Evolutionary conservation across 1,140 invertebrate genomes (phyloP), one percentile per base, ranked within the genome.

Genomic region (Oreohelix idahoensis): DNA sequence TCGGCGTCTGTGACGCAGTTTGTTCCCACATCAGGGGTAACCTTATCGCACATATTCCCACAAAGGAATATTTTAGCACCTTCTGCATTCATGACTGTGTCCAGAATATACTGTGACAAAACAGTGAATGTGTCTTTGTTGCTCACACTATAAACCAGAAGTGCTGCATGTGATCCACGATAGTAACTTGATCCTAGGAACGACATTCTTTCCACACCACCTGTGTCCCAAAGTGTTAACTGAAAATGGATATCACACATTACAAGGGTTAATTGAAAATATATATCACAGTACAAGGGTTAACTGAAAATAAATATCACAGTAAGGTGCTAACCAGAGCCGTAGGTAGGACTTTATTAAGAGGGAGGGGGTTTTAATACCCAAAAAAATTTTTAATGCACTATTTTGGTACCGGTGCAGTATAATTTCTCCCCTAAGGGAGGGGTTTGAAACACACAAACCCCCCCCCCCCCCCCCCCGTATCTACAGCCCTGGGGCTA

Each of bases 1-100:
- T 98, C 97, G 74, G 95, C 94, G 92, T 98, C 96, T 32, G 95
- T 96, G 0, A 98, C 96, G 93, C 96, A 95, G 78, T 26, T 66
- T 20, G 45, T 39, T 38, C 74, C 76, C 26, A 76, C 51, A 76
- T 92, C 90, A 29, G 94, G 87, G 36, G 84, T 85, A 15, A 86
- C 84, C 42, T 84, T 86, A 63, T 89, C 90, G 0, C 87, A 85
- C 86, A 89, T 88, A 58, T 90, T 90, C 2, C 89, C 89, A 83
- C 89, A 90, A 0, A 90, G 82, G 78, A 90, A 89, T 83, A 90
- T 90, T 84, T 90, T 90, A 81, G 88, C 89, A 17, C 89, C 89
- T 84, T 90, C 89, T 51, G 89, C 88, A 51, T 90, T 91, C 88
- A 91, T 91, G 74, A 91, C 90, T 83, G 89, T 89, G 85, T 91